A percentile compares a stretch with the other conserved stretches of the same genome.
Conservation (phyloP, 35 echinoderm and acorn worm genomes). For the Ophioderma brevispina region DNA sequence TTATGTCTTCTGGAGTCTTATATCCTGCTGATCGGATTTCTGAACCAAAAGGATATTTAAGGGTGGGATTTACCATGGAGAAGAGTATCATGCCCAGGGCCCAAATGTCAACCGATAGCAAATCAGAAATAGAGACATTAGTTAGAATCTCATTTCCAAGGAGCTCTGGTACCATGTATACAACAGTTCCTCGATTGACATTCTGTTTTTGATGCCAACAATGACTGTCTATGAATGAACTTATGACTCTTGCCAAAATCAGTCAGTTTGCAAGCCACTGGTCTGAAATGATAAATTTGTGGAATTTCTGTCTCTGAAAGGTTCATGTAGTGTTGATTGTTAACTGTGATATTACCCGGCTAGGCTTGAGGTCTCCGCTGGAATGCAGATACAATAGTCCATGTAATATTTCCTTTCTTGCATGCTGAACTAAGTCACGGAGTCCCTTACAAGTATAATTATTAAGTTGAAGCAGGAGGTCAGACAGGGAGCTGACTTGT, state of each 20-base stretch:
- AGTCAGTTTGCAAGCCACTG: slow-evolving; percentile 36
- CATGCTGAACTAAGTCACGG: not conserved
- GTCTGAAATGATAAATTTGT: not conserved
- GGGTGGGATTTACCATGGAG: not conserved
- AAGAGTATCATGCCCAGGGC: not conserved
- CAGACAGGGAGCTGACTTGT: slow-evolving; percentile 17
- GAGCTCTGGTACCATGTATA: not conserved
- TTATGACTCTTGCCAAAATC: slow-evolving; percentile 30
- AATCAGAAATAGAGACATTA: not conserved
- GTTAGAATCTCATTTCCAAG: not conserved
- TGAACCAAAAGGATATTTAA: slow-evolving; percentile 11
- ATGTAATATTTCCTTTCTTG: slow-evolving; percentile 17
- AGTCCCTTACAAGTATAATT: slow-evolving; percentile 14
- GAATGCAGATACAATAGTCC: slow-evolving; percentile 23
- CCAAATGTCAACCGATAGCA: not conserved
- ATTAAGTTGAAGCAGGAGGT: slow-evolving; percentile 22
- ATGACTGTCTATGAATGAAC: slow-evolving; percentile 33
- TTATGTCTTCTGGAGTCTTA: not conserved
- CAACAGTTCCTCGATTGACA: not conserved
- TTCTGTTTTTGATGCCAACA: slow-evolving; percentile 25
- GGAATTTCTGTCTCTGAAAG: not conserved
- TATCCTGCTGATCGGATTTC: not conserved
- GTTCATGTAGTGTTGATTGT: slow-evolving; percentile 33
- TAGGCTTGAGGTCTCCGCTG: slow-evolving; percentile 25
- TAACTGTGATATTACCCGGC: slow-evolving; percentile 28